These are phyloP conservation scores for Phalanger gymnotis DNA, from an alignment of 2,797 vertebrate genomes.

Conservation along the genomic window DNA sequence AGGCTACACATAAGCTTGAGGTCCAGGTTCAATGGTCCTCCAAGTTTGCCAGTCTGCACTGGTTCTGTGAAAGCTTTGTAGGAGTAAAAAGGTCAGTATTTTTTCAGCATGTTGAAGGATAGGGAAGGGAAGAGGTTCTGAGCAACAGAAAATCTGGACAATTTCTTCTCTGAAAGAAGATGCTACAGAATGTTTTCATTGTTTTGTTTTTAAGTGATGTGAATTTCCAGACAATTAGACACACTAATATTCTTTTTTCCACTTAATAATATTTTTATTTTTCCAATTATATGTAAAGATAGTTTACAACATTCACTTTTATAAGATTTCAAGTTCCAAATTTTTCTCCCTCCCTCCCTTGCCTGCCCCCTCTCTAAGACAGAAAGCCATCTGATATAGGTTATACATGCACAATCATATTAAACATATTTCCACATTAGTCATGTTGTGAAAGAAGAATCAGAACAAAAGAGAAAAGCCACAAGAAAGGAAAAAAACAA, in stretches of 20 bases:
- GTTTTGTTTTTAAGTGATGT: neutral
- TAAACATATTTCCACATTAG: too few species aligned
- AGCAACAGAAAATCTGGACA: neutral
- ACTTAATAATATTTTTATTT: too few species aligned
- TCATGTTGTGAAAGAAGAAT: too few species aligned
- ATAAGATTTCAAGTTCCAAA: too few species aligned
- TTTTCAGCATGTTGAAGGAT: neutral
- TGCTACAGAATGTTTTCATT: neutral
- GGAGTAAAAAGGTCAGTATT: neutral
- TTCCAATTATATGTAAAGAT: too few species aligned
- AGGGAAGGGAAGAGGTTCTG: neutral
- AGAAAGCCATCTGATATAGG: too few species aligned
- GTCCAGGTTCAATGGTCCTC: neutral
- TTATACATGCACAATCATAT: too few species aligned
- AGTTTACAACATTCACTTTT: too few species aligned
- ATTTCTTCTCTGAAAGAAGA: neutral
- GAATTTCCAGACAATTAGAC: neutral
- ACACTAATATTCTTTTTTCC: neutral
- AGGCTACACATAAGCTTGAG: neutral
- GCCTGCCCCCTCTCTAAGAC: too few species aligned
- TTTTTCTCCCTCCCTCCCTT: too few species aligned
- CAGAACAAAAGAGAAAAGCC: too few species aligned
- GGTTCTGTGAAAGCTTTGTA: neutral
- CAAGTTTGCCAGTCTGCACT: neutral
- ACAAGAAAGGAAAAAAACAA: too few species aligned